phyloP scores from a whole-genome alignment of 2,113 vertebrate species.

The Damaliscus lunatus region DNA sequence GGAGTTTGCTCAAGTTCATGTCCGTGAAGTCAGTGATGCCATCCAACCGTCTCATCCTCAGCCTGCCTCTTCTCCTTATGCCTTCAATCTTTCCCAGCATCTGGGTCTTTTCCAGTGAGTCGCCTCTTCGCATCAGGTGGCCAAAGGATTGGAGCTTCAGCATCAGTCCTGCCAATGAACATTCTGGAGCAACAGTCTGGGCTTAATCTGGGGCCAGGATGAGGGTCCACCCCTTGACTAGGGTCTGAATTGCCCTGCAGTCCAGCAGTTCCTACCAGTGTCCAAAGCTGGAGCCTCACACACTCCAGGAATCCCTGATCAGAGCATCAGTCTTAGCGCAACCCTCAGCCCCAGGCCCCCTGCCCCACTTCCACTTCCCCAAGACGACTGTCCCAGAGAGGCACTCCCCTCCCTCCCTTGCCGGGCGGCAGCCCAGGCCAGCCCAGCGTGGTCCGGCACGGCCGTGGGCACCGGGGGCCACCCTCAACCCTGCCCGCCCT shows the following conservation, averaged over 20 bases:
- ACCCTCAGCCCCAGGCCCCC: too few relatives aligned
- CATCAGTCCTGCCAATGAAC: neutral
- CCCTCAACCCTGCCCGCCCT: neutral
- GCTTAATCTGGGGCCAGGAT: neutral
- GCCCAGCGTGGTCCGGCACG: neutral
- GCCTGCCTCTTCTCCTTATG: neutral
- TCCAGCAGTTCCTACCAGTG: neutral
- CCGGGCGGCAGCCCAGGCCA: neutral
- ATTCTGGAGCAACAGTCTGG: neutral
- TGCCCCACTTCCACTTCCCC: neutral
- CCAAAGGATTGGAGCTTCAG: neutral
- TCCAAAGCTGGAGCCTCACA: neutral
- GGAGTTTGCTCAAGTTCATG: neutral
- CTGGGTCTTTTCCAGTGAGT: neutral
- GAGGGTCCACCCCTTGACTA: neutral
- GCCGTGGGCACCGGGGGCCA: neutral
- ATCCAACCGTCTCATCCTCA: neutral
- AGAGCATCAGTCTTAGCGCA: neutral
- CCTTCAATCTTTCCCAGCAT: neutral
- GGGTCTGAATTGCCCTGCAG: neutral
- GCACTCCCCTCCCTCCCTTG: neutral
- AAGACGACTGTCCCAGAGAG: rapidly evolving
- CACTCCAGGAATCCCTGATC: neutral
- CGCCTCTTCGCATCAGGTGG: neutral
- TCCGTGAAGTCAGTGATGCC: neutral